A percentile compares a stretch with the other conserved stretches of the same genome.
Evolutionary conservation across 1,140 invertebrate species (phyloP).

Genomic region (Caenorhabditis brenneri): DNA sequence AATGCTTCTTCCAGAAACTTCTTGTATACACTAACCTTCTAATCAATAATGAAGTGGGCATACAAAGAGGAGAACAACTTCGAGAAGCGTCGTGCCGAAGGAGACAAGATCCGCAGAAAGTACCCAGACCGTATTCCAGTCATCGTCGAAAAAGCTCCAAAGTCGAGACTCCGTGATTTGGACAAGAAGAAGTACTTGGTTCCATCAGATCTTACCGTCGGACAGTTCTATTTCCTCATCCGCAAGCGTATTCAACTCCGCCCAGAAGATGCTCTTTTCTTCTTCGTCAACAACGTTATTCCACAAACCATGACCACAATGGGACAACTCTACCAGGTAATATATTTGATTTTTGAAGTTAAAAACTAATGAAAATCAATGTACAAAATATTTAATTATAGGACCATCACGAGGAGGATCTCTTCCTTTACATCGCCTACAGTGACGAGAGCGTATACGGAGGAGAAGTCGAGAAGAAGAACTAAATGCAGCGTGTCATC

Average conservation of each 20-base stretch:
- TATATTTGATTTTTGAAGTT: too few relatives aligned
- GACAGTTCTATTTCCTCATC: slow-evolving; percentile 99
- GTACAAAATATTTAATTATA: slow-evolving; percentile 72
- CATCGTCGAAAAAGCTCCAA: slow-evolving; percentile 79
- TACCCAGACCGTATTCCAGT: slow-evolving; percentile 96
- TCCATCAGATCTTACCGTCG: slow-evolving; percentile 96
- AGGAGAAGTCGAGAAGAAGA: slow-evolving; percentile 14
- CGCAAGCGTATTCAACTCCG: slow-evolving; percentile 79
- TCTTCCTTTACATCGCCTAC: slow-evolving; percentile 98
- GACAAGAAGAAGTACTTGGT: slow-evolving; percentile 99
- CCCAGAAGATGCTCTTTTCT: slow-evolving; percentile 97
- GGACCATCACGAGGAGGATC: slow-evolving; percentile 99
- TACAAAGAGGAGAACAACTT: slow-evolving; percentile 99
- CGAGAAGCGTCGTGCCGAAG: slow-evolving; percentile 95
- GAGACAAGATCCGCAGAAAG: slow-evolving; percentile 97
- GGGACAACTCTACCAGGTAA: slow-evolving; percentile 95
- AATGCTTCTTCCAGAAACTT: slow-evolving; percentile 10
- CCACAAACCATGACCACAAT: slow-evolving; percentile 98
- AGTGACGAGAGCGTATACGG: slow-evolving; percentile 99
- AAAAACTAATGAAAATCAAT: neutral
- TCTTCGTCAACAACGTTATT: slow-evolving; percentile 99
- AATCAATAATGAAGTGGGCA: slow-evolving; percentile 89
- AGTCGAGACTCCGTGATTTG: slow-evolving; percentile 93
- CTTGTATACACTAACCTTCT: neutral
- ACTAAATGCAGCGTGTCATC: neutral